phyloP scores from a whole-genome alignment of 2,888 invertebrate genomes.

The Nemotelus pantherinus region DNA sequence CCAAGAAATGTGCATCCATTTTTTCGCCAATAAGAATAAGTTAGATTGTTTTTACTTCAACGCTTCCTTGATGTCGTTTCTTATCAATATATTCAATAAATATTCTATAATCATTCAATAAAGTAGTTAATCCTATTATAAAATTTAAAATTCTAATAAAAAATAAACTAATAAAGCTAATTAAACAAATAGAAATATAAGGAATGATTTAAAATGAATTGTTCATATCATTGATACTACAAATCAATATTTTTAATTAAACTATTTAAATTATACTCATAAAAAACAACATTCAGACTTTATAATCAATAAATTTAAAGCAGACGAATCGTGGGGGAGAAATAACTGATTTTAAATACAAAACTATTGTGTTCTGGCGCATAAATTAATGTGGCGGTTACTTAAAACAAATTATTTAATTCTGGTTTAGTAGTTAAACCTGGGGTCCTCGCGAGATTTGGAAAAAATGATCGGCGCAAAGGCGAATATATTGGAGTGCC shows the following conservation, averaged over 20 bases:
- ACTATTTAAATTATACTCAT: too few species aligned
- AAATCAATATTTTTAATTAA: too few species aligned
- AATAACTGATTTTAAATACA: too few species aligned
- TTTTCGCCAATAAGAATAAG: not conserved
- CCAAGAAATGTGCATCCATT: conserved; percentile 46
- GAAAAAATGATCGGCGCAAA: conserved; percentile 83
- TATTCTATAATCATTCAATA: too few species aligned
- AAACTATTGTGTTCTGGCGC: conserved; percentile 6
- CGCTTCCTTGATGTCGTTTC: conserved; percentile 39
- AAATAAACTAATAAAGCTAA: too few species aligned
- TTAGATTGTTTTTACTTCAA: conserved; percentile 33
- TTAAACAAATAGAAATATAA: too few species aligned
- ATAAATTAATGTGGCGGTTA: conserved; percentile 35
- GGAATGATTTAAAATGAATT: too few species aligned
- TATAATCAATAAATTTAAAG: too few species aligned
- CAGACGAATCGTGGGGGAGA: conserved; percentile 27
- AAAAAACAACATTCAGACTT: too few species aligned
- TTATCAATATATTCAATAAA: conserved; percentile 29
- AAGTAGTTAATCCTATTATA: too few species aligned
- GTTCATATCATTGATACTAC: too few species aligned
- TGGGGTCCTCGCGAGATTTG: conserved; percentile 79
- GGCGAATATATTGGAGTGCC: conserved; percentile 96
- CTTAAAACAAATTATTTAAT: conserved; percentile 39
- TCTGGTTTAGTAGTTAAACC: conserved; percentile 65
- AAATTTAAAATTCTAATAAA: too few species aligned